Base-by-base conservation (phyloP, 1,140 invertebrate genomes). In the Whitmania pigra region DNA sequence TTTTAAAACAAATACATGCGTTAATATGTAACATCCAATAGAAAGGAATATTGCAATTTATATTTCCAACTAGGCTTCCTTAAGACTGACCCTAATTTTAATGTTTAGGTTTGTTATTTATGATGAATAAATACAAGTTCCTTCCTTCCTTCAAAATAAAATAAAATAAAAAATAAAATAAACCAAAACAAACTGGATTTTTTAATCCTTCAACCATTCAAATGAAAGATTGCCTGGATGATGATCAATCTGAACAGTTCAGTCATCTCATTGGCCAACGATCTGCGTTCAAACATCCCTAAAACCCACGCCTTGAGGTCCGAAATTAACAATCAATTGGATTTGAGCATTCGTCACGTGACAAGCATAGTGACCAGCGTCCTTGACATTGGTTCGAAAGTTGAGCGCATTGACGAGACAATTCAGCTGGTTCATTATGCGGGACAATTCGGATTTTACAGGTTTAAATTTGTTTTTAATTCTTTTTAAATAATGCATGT, bases 261-360 rank as follows among this genome's bases (percentile, higher is more conserved):
- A 0, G 57, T 63, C 57, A 63, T 63, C 57, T 63, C 57, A 22
- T 31, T 63, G 57, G 57, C 57, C 57, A 63, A 63, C 29, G 57
- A 63, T 13, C 57, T 63, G 1, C 11, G 57, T 1, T 63, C 57
- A 31, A 63, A 63, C 57, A 63, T 63, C 11, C 57, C 57, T 13
- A 22, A 31, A 22, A 63, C 11, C 57, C 57, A 63, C 15, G 29
- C 22, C 29, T 18, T 63, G 13, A 22, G 57, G 22, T 25, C 57
- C 7, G 57, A 63, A 63, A 63, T 63, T 18, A 63, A 63, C 57
- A 6, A 63, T 13, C 57, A 63, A 22, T 31, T 63, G 57, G 57
- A 63, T 31, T 25, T 22, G 57, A 63, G 57, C 57, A 20, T 63
- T 31, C 22, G 57, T 25, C 57, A 63, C 57, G 57, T 63, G 57